Evolutionary conservation across 2,797 vertebrate species (phyloP).

Genomic region (Prionace glauca): DNA sequence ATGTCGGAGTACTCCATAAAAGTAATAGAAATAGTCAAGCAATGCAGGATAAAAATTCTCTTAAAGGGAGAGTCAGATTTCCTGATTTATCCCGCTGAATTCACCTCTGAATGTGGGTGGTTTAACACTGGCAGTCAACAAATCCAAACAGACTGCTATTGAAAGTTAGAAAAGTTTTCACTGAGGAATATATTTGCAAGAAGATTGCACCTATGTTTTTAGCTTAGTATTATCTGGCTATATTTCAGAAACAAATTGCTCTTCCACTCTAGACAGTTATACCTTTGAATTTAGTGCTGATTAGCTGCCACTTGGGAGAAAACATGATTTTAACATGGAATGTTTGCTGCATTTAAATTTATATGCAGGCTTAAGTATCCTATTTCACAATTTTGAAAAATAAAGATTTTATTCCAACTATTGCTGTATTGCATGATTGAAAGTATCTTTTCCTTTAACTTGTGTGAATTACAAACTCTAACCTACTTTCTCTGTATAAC

Average conservation of each 20-base stretch:
- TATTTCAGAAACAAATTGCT: slow-evolving; percentile 27
- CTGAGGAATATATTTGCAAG: background rate
- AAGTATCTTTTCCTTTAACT: background rate
- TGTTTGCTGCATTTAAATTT: background rate
- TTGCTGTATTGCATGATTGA: background rate
- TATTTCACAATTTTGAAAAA: background rate
- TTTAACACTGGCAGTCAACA: background rate
- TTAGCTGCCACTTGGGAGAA: background rate
- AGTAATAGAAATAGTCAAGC: background rate
- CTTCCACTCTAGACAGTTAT: background rate
- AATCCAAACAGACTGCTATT: slow-evolving; percentile 25
- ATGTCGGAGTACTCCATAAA: background rate
- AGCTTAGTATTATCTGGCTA: slow-evolving; percentile 4
- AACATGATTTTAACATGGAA: background rate
- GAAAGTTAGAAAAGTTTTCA: background rate
- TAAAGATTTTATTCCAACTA: background rate
- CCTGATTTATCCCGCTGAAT: slow-evolving; percentile 3
- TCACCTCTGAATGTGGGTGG: slow-evolving; percentile 16
- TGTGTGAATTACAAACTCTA: background rate
- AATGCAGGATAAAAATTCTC: slow-evolving; percentile 5
- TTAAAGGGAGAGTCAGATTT: background rate
- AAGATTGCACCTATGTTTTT: slow-evolving; percentile 20
- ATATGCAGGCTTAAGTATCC: background rate
- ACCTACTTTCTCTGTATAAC: background rate
- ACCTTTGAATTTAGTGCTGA: slow-evolving; percentile 17